Evolutionary conservation across 2,888 invertebrate genomes (phyloP).

Genomic region (Lasioglossum malachurum): DNA sequence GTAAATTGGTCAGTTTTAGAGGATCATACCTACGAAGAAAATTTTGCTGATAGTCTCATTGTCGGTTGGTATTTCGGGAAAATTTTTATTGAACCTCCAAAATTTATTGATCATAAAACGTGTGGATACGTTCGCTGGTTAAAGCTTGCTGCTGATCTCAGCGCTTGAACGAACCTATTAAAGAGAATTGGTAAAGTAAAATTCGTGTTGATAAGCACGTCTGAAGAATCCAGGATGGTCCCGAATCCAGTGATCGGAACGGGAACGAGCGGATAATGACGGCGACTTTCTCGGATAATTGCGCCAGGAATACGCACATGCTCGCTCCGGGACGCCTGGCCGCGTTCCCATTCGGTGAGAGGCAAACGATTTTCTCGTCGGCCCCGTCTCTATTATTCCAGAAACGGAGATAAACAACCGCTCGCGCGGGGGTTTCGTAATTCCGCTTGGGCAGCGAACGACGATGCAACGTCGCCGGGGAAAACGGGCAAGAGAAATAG

Average conservation of each 20-base stretch:
- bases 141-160: no score
- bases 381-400: constrained; percentile 53
- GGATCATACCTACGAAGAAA: no score
- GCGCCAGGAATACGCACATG: constrained; percentile 22
- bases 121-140: no score
- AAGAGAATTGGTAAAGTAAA: no score
- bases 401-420: constrained; percentile 52
- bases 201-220: not conserved
- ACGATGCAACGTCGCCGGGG: not conserved
- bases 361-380: constrained; percentile 41
- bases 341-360: constrained; percentile 53
- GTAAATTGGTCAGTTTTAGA: no score
- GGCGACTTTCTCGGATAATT: constrained; percentile 63
- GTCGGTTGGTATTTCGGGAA: no score
- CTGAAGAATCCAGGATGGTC: not conserved
- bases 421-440: constrained; percentile 24
- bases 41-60: no score
- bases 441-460: constrained; percentile 12
- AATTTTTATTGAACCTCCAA: no score
- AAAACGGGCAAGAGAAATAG: not conserved
- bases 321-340: constrained; percentile 20
- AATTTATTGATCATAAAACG: no score
- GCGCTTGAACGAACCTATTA: no score
- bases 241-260: not conserved
- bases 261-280: not conserved